A percentile compares a stretch with the other conserved stretches of the same genome.
These are phyloP conservation scores for Ophion slaviceki DNA, from an alignment of 2,888 invertebrate genomes.

Conservation along the genomic window DNA sequence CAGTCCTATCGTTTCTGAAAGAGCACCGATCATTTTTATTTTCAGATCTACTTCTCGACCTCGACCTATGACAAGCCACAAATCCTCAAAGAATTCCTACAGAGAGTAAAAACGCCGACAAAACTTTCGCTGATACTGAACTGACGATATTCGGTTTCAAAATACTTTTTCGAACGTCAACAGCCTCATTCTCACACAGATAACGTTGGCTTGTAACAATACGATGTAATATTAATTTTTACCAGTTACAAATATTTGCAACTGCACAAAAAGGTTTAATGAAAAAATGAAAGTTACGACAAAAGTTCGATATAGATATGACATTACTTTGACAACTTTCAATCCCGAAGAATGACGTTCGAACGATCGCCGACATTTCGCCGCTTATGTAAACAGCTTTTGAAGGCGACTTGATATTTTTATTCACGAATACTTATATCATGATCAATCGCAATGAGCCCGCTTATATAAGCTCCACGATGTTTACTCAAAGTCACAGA, in stretches of 20 bases:
- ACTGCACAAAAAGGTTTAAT: background rate
- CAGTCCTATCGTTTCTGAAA: conserved; percentile 43
- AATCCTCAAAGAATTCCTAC: no score
- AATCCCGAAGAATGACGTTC: background rate
- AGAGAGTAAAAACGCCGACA: no score
- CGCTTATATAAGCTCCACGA: no score
- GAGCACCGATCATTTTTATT: conserved; percentile 5
- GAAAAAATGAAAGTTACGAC: background rate
- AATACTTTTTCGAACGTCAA: no score
- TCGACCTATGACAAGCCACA: conserved; percentile 48
- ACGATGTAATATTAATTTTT: background rate
- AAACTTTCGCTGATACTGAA: no score
- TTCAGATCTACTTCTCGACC: conserved; percentile 36
- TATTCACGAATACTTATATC: background rate
- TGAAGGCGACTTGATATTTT: background rate
- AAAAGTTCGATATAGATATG: background rate
- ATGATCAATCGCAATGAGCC: no score
- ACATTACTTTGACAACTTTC: background rate
- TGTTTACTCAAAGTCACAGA: no score
- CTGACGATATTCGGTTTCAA: no score
- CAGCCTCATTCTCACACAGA: no score
- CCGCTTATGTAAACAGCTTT: background rate
- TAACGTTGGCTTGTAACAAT: background rate
- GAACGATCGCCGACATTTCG: background rate
- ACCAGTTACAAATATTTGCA: background rate